phyloP scores from a whole-genome alignment of 2,888 invertebrate genomes.

The Metalampra italica region DNA sequence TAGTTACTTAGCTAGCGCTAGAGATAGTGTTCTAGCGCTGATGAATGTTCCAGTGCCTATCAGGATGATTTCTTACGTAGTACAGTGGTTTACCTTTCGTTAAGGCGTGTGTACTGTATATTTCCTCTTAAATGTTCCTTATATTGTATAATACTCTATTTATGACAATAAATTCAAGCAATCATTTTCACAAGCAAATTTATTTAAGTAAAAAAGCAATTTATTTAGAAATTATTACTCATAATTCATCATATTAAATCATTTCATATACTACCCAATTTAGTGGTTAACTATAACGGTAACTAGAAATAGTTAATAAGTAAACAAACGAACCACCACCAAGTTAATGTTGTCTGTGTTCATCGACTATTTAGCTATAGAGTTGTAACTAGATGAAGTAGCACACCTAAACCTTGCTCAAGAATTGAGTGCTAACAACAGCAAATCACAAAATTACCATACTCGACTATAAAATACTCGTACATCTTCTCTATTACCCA shows the following conservation, averaged over 20 bases:
- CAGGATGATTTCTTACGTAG: too few relatives aligned
- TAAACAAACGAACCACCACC: conserved; percentile 58
- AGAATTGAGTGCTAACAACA: too few relatives aligned
- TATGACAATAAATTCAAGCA: conserved; percentile 49
- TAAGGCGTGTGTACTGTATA: too few relatives aligned
- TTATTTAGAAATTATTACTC: neutral
- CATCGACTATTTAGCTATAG: conserved; percentile 39
- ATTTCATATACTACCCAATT: neutral
- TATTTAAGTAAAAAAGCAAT: neutral
- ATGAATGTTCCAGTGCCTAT: too few relatives aligned
- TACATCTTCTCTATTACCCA: too few relatives aligned
- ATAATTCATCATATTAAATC: neutral
- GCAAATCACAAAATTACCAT: too few relatives aligned
- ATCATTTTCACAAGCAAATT: conserved; percentile 19
- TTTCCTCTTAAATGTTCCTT: too few relatives aligned
- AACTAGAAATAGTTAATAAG: conserved; percentile 12
- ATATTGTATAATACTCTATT: conserved; percentile 17
- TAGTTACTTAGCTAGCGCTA: too few relatives aligned
- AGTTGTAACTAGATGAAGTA: conserved; percentile 23
- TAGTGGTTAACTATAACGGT: neutral
- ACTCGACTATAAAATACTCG: too few relatives aligned
- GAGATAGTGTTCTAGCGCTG: too few relatives aligned
- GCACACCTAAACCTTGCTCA: neutral
- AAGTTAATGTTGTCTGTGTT: conserved; percentile 65
- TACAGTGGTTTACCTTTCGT: too few relatives aligned